phyloP scores from a whole-genome alignment of 2,113 vertebrate genomes.

The Cinclus cinclus region DNA sequence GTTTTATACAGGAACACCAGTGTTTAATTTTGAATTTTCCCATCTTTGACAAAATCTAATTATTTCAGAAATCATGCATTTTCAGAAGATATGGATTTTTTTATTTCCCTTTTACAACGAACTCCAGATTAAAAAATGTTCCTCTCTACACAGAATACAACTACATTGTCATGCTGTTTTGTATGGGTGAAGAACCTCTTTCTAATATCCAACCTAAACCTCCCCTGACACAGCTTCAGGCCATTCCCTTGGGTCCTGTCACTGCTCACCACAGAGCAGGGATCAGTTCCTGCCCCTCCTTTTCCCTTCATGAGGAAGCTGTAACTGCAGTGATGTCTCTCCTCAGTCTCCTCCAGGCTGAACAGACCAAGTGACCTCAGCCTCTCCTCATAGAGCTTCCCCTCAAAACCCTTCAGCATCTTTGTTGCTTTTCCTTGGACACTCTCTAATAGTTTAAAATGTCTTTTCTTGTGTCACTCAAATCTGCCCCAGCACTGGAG shows the following conservation, averaged over 20 bases:
- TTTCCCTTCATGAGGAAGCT: background rate
- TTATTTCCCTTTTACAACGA: background rate
- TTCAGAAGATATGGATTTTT: background rate
- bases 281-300: background rate
- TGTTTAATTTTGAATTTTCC: background rate
- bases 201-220: background rate
- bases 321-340: background rate
- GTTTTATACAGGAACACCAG: background rate
- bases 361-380: background rate
- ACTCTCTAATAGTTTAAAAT: accelerated
- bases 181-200: background rate
- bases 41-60: background rate
- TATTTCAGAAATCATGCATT: background rate
- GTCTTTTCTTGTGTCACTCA: accelerated
- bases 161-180: background rate
- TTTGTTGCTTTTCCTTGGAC: background rate
- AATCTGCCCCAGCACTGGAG: accelerated
- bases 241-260: background rate
- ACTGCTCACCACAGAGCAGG: too few relatives aligned
- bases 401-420: too few relatives aligned
- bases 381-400: accelerated
- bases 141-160: background rate
- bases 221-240: background rate
- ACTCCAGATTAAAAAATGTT: background rate
- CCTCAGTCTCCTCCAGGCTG: background rate